A percentile compares a stretch with the other conserved stretches of the same genome.
These are phyloP conservation scores for Graptemys geographica DNA, from an alignment of 2,797 vertebrate genomes.

Conservation along the genomic window DNA sequence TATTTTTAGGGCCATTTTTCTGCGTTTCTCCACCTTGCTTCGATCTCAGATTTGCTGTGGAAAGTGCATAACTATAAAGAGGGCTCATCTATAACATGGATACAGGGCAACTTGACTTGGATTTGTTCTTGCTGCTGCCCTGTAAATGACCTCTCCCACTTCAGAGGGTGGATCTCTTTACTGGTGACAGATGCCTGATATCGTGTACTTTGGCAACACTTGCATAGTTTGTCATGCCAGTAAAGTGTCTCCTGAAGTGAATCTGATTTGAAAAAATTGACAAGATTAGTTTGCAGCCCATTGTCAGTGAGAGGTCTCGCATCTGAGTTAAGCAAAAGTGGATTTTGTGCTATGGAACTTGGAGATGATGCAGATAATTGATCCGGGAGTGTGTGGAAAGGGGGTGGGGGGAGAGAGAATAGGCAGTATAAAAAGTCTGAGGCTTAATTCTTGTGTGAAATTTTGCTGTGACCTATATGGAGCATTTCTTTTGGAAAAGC, in stretches of 20 bases:
- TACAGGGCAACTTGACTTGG: neutral
- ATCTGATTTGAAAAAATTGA: neutral
- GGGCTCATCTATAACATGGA: neutral
- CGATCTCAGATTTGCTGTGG: neutral
- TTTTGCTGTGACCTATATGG: neutral
- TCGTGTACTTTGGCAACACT: slow-evolving; percentile 13
- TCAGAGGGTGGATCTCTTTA: neutral
- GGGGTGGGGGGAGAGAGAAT: neutral
- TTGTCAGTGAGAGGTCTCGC: neutral
- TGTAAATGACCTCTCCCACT: neutral
- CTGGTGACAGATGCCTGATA: neutral
- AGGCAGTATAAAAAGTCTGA: neutral
- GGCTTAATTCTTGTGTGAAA: neutral
- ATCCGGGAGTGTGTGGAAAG: neutral
- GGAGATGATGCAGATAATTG: neutral
- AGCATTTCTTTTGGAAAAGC: neutral
- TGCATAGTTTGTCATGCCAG: neutral
- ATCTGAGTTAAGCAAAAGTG: neutral
- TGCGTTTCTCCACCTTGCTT: neutral
- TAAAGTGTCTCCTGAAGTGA: neutral
- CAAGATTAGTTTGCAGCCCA: neutral
- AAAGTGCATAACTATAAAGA: neutral
- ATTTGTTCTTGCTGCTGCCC: neutral
- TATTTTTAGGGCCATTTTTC: neutral
- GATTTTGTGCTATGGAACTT: neutral